Evolutionary conservation across 1,140 invertebrate species (phyloP), one percentile per base, ranked within the genome.

Genomic region (Bombyx mandarina): DNA sequence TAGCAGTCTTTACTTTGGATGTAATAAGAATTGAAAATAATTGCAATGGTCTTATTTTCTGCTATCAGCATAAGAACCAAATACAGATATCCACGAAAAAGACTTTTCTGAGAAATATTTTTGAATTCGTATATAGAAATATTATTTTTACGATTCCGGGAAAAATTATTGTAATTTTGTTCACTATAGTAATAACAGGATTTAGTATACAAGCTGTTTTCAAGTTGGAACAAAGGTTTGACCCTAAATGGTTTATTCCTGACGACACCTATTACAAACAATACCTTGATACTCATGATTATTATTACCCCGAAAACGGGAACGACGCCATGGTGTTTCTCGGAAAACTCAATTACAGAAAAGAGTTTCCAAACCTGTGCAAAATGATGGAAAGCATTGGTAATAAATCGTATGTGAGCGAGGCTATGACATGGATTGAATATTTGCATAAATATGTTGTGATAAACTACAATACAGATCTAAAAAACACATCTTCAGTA

Each of bases 221-320:
- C 42, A 75, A 88, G 52, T 78, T 96, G 48, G 90, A 93, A 74
- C 93, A 95, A 76, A 92, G 92, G 80, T 96, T 95, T 82, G 93
- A 95, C 83, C 92, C 93, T 0, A 88, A 88, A 7, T 95, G 94
- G 93, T 95, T 95, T 76, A 89, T 95, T 56, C 93, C 93, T 1
- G 88, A 91, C 62, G 89, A 89, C 51, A 91, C 92, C 2, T 93
- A 95, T 73, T 89, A 93, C n/a, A 90, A 86, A 59, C 73, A 92
- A 46, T 95, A 89, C 78, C 69, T 92, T n/a, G 66, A 78, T 12
- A 73, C 84, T 6, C 82, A 88, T 50, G 87, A 89, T 47, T 52
- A 77, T 54, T 91, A 90, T 65, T 95, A 91, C 76, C 93, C 93
- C 0, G 82, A 90, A 44, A 86, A 89, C 42, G 94, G 94, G 0